Percentiles rank a stretch among this genome's conserved stretches.
Evolutionary conservation across 2,797 vertebrate genomes (phyloP).

Genomic region (Sarcophilus harrisii): DNA sequence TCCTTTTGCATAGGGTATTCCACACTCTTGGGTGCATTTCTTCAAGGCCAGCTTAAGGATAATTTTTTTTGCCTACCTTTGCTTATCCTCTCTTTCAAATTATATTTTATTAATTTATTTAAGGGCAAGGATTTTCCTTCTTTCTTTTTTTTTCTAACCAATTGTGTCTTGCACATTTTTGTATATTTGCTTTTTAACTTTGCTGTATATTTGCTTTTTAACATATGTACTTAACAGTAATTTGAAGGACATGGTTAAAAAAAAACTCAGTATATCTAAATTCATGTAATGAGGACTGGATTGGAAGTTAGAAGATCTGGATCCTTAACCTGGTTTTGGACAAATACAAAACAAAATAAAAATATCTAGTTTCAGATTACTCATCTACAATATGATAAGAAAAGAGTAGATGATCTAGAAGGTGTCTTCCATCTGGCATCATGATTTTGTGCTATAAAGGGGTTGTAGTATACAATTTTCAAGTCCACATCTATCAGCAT

Average conservation of each 20-base stretch:
- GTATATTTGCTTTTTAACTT: too few relatives aligned
- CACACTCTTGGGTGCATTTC: neutral
- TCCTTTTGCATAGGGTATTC: neutral
- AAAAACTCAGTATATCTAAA: neutral
- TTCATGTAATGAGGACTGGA: conserved; percentile 17
- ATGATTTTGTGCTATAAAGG: conserved; percentile 30
- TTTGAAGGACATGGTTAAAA: conserved; percentile 6
- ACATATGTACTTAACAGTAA: too few relatives aligned
- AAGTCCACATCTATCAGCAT: conserved; percentile 27
- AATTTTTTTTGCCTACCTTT: too few relatives aligned
- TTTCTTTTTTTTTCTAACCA: neutral
- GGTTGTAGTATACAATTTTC: conserved; percentile 41
- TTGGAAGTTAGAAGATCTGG: conserved; percentile 15
- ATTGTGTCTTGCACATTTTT: neutral
- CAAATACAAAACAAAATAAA: conserved; percentile 3
- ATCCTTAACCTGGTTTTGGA: conserved; percentile 4
- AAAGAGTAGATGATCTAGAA: conserved; percentile 10
- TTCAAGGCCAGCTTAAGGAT: neutral
- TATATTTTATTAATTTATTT: neutral
- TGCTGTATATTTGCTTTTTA: too few relatives aligned
- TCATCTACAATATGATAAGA: conserved; percentile 30
- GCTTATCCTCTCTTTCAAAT: neutral
- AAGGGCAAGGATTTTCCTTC: neutral
- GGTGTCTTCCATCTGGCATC: conserved; percentile 28
- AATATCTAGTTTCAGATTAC: neutral